A percentile compares a stretch with the other conserved stretches of the same genome.
These are phyloP conservation scores for Lepidonotus clava DNA, from an alignment of 2,888 invertebrate species.

Conservation along the genomic window DNA sequence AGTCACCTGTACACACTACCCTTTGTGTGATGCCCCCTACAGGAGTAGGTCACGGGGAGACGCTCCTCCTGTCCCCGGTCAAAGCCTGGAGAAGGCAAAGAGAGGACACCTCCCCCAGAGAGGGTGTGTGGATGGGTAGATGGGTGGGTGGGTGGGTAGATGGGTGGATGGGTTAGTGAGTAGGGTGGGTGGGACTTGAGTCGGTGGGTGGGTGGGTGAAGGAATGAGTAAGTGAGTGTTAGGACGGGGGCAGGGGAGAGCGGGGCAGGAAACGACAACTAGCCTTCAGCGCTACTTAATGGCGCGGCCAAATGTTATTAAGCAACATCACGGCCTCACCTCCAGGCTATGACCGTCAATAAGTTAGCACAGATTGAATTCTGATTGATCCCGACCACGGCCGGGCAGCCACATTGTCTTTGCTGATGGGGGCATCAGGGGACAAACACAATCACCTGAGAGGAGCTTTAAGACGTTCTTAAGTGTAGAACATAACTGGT, in stretches of 20 bases:
- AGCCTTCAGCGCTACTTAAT: not conserved
- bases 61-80: too few species aligned
- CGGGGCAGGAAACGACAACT: too few species aligned
- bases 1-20: too few species aligned
- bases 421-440: too few species aligned
- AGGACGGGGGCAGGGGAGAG: too few species aligned
- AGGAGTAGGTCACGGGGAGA: too few species aligned
- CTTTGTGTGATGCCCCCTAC: too few species aligned
- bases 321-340: not conserved
- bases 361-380: constrained; percentile 27
- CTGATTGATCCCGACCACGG: constrained; percentile 14
- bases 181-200: not conserved
- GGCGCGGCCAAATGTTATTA: constrained; percentile 11
- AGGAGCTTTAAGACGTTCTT: not conserved
- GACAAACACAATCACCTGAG: not conserved
- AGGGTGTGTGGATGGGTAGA: too few species aligned
- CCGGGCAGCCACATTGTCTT: not conserved
- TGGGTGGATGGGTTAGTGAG: not conserved
- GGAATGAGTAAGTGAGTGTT: too few species aligned
- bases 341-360: not conserved
- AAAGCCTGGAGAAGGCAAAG: too few species aligned
- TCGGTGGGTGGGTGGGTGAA: not conserved
- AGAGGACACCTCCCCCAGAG: too few species aligned
- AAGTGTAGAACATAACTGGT: not conserved
- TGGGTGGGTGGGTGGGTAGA: not conserved